A percentile compares a stretch with the other conserved stretches of the same genome.
phyloP scores from a whole-genome alignment of 2,797 vertebrate genomes.

The Gymnopithys bicolor region DNA sequence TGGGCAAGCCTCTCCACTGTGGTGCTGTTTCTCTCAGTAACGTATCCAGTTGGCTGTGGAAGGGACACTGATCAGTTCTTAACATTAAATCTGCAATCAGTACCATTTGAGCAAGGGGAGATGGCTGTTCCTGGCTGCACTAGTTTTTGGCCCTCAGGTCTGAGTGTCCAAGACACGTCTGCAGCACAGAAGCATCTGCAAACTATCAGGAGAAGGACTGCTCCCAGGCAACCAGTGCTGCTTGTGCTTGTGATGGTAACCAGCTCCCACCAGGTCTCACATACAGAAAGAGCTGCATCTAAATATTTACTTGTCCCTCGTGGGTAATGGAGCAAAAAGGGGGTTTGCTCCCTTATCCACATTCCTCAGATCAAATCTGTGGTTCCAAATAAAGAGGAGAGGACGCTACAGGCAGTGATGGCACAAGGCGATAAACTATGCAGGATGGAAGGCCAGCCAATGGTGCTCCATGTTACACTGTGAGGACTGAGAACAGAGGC shows the following conservation, averaged over 20 bases:
- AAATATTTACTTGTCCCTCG: not conserved
- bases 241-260: rapidly evolving
- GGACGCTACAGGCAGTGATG: not conserved
- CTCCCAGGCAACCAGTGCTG: not conserved
- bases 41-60: not conserved
- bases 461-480: not conserved
- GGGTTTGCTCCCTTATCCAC: not conserved
- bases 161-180: not conserved
- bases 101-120: not conserved
- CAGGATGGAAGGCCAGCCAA: rapidly evolving
- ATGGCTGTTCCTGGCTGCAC: not conserved
- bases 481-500: not conserved
- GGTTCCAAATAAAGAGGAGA: not conserved
- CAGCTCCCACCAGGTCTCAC: not conserved
- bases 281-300: not conserved
- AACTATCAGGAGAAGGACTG: not conserved
- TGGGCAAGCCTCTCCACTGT: not conserved
- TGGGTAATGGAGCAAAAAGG: too few relatives aligned
- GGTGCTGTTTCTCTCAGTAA: not conserved
- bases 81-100: not conserved
- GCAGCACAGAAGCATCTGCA: not conserved
- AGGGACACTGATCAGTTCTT: not conserved
- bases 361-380: not conserved
- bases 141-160: not conserved
- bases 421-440: not conserved